phyloP scores from a whole-genome alignment of 2,797 vertebrate species.

The Brachymystax lenok region DNA sequence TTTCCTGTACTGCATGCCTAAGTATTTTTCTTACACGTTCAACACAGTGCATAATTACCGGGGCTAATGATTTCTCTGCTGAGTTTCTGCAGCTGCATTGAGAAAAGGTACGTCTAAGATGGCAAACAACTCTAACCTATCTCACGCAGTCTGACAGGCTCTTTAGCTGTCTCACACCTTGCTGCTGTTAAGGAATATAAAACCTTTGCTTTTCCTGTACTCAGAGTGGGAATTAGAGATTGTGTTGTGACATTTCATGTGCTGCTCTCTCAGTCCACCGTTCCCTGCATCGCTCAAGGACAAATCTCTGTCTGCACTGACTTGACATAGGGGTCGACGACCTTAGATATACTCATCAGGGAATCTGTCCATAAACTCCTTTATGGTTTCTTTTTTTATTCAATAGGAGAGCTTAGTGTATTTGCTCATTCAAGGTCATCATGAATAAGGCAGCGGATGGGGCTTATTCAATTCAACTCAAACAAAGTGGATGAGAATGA shows the following conservation, averaged over 20 bases:
- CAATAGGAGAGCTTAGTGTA: not conserved
- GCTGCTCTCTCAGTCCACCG: not conserved
- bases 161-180: not conserved
- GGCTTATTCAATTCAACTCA: not conserved
- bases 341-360: not conserved
- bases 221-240: not conserved
- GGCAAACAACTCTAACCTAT: too few relatives aligned
- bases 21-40: constrained; percentile 34
- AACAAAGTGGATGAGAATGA: not conserved
- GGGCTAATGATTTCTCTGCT: constrained; percentile 39
- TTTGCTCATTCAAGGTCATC: constrained; percentile 7
- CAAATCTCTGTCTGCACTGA: not conserved
- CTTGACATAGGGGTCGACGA: not conserved
- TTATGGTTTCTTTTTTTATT: not conserved
- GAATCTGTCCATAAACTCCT: not conserved
- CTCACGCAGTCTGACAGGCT: not conserved
- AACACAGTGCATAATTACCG: constrained; percentile 40
- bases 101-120: not conserved
- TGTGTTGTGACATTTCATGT: not conserved
- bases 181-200: not conserved
- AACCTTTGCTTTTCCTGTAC: not conserved
- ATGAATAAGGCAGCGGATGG: constrained; percentile 1
- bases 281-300: not conserved
- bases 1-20: too few relatives aligned
- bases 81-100: constrained; percentile 11